Conservation (phyloP, 2,888 invertebrate species). For the Ormyrus labotus region DNA sequence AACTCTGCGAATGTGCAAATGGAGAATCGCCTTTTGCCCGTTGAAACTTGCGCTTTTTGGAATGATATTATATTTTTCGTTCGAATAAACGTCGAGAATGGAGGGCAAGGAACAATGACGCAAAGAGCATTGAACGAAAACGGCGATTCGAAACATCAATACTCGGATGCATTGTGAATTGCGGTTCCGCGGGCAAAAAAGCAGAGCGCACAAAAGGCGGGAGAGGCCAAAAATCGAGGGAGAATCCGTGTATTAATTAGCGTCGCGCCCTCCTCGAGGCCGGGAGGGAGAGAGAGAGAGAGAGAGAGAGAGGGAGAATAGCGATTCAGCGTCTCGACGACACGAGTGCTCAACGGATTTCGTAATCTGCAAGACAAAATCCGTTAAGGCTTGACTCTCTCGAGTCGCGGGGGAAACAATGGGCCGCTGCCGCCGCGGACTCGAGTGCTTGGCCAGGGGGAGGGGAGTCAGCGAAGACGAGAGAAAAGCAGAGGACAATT, state of each 20-base stretch:
- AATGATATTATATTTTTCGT: not conserved
- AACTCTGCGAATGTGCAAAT: no score
- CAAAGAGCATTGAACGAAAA: no score
- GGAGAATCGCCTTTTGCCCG: no score
- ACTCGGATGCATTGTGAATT: no score
- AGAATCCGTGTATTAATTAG: slow-evolving; percentile 46
- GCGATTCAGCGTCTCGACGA: slow-evolving; percentile 62
- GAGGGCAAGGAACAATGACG: no score
- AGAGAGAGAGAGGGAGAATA: slow-evolving; percentile 38
- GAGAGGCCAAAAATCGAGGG: not conserved
- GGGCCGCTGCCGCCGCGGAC: slow-evolving; percentile 59
- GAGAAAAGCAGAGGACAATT: slow-evolving; percentile 64
- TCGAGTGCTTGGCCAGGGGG: slow-evolving; percentile 41
- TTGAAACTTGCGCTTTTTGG: no score
- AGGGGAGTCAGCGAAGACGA: slow-evolving; percentile 23
- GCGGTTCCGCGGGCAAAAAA: no score
- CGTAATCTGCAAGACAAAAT: slow-evolving; percentile 72
- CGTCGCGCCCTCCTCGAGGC: slow-evolving; percentile 28
- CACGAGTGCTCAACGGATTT: slow-evolving; percentile 67
- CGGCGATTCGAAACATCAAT: no score
- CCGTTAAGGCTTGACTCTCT: slow-evolving; percentile 73
- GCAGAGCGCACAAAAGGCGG: no score
- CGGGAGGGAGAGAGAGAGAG: no score
- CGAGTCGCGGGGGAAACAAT: slow-evolving; percentile 68
- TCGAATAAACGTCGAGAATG: not conserved